Evolutionary conservation across 2,888 invertebrate species (phyloP), one percentile per base, ranked within the genome.

Genomic region (Oligia fasciuncula): DNA sequence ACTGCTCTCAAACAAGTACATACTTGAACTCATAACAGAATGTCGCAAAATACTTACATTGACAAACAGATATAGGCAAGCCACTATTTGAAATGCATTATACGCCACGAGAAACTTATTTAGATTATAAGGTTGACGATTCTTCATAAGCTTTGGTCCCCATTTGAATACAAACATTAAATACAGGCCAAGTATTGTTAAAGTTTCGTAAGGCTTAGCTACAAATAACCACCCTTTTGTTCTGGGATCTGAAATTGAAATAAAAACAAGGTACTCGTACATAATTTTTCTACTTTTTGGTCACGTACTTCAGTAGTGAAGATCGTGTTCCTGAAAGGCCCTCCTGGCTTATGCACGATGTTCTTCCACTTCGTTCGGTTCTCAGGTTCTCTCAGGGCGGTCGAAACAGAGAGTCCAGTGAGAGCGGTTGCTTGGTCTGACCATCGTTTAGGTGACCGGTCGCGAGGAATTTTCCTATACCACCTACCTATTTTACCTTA

Each of bases 81-180:
- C 87, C 0, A 97, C 4, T 23, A 98, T 97, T 97, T 98, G 98
- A 5, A 97, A 73, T 0, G 97, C 92, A 90, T 98, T 98, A 91
- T 98, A 98, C 0, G 97, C 90, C 80, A 98, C 97, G 88, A 98
- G 96, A 29, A 98, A 80, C 87, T 96, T 97, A 43, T 98, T 97
- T 60, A 98, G 90, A 77, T 98, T 97, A 85, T 97, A 97, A 0
- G 98, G 97, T 72, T 95, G 93, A 40, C 98, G 96, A 79, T 97
- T 95, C 78, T 97, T 97, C 98, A 98, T 98, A 91, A 97, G 96
- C 66, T 96, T 95, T 0, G 98, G 99, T 0, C 99, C 98, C 91
- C 97, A 95, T 90, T 97, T 97, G 46, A 97, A 94, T 0, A 98
- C 98, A 88, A 98, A 97, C 88, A 97, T 96, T 23, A 98, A 95